A percentile compares a stretch with the other conserved stretches of the same genome.
Evolutionary conservation across 2,888 invertebrate genomes (phyloP).

Genomic region (Lasioglossum marginatum): DNA sequence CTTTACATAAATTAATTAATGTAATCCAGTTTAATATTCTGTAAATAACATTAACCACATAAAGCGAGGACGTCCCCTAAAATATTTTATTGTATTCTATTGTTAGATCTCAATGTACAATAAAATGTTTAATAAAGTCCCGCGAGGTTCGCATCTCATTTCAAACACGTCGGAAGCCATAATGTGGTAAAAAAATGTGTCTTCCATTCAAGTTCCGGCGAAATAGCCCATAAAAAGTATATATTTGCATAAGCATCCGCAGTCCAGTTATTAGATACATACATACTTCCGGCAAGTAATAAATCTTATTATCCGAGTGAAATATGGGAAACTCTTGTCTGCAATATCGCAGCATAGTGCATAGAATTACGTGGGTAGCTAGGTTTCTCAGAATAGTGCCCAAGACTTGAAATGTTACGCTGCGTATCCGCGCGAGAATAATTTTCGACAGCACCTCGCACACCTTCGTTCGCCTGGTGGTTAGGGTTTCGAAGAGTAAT

Average conservation of each 20-base stretch:
- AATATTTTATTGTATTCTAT: not conserved
- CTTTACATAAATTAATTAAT: not conserved
- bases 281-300: slow-evolving; percentile 25
- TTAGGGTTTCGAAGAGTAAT: not conserved
- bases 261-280: not conserved
- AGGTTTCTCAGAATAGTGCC: slow-evolving; percentile 19
- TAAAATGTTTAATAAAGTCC: not conserved
- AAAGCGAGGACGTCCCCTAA: not conserved
- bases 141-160: not conserved
- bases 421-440: not conserved
- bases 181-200: not conserved
- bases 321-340: slow-evolving; percentile 42
- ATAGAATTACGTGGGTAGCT: slow-evolving; percentile 34
- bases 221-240: not conserved
- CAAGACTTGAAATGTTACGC: not conserved
- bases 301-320: slow-evolving; percentile 55
- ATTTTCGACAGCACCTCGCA: not conserved
- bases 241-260: not conserved
- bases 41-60: not conserved
- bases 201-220: not conserved
- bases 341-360: slow-evolving; percentile 19
- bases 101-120: not conserved
- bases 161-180: not conserved
- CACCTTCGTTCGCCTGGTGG: not conserved
- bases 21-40: not conserved